phyloP scores from a whole-genome alignment of 2,888 invertebrate genomes.

The Tetranychus piercei region DNA sequence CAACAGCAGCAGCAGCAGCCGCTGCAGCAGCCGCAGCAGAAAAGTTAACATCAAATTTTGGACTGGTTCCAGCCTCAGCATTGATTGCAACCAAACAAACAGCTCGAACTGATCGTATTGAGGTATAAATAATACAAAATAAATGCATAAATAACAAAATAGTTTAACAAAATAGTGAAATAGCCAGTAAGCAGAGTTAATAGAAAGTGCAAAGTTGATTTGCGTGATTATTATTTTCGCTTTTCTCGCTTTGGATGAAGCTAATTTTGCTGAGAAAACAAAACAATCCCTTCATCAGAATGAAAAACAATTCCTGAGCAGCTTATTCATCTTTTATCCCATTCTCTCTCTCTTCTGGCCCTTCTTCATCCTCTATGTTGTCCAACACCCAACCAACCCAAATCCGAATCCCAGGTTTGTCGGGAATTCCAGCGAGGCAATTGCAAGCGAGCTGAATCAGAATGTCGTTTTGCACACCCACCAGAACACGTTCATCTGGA shows the following conservation, averaged over 20 bases:
- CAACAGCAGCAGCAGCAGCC: slow-evolving; percentile 19
- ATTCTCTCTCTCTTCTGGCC: background rate
- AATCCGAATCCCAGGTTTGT: slow-evolving; percentile 40
- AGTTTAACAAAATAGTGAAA: too few species aligned
- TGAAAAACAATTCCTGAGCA: too few species aligned
- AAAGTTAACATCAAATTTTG: slow-evolving; percentile 20
- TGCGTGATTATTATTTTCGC: too few species aligned
- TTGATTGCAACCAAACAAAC: slow-evolving; percentile 68
- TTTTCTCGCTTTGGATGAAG: too few species aligned
- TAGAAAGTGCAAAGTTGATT: too few species aligned
- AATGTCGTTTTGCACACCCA: slow-evolving; percentile 98
- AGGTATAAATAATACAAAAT: slow-evolving; percentile 43
- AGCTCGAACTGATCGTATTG: slow-evolving; percentile 79
- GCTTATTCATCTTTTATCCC: background rate
- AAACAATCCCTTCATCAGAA: too few species aligned
- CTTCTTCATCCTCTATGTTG: background rate
- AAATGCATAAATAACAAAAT: too few species aligned
- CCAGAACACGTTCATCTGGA: slow-evolving; percentile 84
- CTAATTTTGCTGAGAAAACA: too few species aligned
- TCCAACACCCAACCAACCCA: background rate
- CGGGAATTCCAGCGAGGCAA: slow-evolving; percentile 96
- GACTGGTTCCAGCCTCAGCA: slow-evolving; percentile 36
- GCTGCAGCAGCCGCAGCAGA: slow-evolving; percentile 24
- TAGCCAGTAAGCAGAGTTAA: too few species aligned
- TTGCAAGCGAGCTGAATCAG: slow-evolving; percentile 90